Conservation (phyloP, 2,888 invertebrate species). For the Drosophila subsilvestris region DNA sequence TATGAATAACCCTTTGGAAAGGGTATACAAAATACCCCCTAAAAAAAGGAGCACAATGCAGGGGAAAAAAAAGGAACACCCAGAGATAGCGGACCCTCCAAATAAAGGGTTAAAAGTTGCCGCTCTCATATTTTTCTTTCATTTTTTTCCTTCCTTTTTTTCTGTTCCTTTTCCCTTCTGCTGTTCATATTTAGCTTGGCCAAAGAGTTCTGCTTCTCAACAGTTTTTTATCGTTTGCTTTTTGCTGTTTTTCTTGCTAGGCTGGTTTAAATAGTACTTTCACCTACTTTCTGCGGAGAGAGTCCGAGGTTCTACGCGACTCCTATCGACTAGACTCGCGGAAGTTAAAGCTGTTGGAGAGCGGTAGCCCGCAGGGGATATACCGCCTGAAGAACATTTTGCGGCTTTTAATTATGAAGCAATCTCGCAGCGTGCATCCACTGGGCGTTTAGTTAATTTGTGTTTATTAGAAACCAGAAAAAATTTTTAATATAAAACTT, state of each 20-base stretch:
- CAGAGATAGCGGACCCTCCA: constrained; percentile 22
- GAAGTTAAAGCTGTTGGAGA: constrained; percentile 48
- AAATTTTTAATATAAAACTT: neutral
- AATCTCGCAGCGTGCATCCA: constrained; percentile 41
- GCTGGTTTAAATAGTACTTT: constrained; percentile 73
- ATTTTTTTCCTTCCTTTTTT: constrained; percentile 14
- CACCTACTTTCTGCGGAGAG: constrained; percentile 52
- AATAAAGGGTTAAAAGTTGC: constrained; percentile 50
- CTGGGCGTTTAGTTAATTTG: constrained; percentile 67
- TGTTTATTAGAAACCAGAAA: constrained; percentile 35
- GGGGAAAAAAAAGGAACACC: constrained; percentile 16
- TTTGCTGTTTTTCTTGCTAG: constrained; percentile 17
- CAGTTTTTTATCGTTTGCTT: constrained; percentile 9
- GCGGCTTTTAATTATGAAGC: constrained; percentile 47
- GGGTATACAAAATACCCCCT: constrained; percentile 11
- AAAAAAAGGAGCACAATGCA: neutral
- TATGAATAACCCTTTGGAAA: neutral
- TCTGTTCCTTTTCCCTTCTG: constrained; percentile 9
- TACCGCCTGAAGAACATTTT: constrained; percentile 13
- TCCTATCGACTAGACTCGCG: constrained; percentile 14
- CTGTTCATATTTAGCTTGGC: constrained; percentile 58
- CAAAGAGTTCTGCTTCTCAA: constrained; percentile 17
- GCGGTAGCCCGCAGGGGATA: constrained; percentile 33
- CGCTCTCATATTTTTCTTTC: constrained; percentile 13
- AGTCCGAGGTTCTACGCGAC: neutral